phyloP scores from a whole-genome alignment of 2,888 invertebrate genomes.

The Drosophila mercatorum region DNA sequence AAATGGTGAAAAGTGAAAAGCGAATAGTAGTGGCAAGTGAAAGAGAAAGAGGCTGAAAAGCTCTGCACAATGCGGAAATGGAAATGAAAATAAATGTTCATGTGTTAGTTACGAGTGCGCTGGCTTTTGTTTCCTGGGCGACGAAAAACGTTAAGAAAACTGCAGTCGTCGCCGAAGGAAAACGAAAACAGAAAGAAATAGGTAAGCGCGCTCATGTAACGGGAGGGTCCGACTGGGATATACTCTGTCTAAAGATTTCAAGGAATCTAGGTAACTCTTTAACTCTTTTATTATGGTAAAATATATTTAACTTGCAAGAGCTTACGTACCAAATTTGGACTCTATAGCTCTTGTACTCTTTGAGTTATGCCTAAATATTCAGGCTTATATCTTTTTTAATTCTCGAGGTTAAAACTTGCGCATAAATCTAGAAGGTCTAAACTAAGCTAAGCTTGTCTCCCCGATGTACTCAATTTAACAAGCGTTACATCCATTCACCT shows the following conservation, averaged over 20 bases:
- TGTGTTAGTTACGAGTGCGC: constrained; percentile 51
- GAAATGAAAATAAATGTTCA: constrained; percentile 65
- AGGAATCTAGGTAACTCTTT: too few relatives aligned
- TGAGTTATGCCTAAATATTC: too few relatives aligned
- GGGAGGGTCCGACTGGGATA: not conserved
- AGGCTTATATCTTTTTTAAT: too few relatives aligned
- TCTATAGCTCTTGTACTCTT: too few relatives aligned
- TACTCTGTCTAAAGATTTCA: not conserved
- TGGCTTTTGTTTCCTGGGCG: constrained; percentile 55
- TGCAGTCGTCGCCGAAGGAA: constrained; percentile 35
- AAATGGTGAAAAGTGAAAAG: constrained; percentile 43
- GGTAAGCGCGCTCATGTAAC: not conserved
- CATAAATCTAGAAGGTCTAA: not conserved
- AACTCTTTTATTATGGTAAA: too few relatives aligned
- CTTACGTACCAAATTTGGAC: too few relatives aligned
- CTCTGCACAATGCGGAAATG: constrained; percentile 52
- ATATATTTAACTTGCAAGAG: too few relatives aligned
- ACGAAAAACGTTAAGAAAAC: constrained; percentile 63
- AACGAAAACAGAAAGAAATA: constrained; percentile 6
- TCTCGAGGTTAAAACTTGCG: too few relatives aligned
- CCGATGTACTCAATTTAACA: not conserved
- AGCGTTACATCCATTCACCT: not conserved
- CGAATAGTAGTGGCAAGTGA: constrained; percentile 23
- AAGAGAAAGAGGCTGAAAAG: constrained; percentile 43
- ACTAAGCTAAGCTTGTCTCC: not conserved